Percentiles rank a stretch among this genome's conserved stretches.
Conservation (phyloP, 2,888 invertebrate species). For the Diarsia rubi region DNA sequence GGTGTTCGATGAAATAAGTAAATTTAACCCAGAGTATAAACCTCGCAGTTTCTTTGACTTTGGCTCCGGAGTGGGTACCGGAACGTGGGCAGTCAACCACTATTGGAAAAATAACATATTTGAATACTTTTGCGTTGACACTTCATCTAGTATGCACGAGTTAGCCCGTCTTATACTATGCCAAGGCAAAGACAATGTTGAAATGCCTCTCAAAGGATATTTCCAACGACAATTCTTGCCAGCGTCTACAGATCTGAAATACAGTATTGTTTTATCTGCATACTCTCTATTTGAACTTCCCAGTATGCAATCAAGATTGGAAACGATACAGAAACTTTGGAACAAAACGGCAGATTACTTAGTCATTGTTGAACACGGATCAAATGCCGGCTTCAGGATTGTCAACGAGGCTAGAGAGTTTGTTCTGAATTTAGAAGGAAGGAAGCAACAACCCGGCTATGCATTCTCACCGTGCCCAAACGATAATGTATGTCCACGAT, state of each 20-base stretch:
- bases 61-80: constrained; percentile 97
- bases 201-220: constrained; percentile 91
- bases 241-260: constrained; percentile 91
- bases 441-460: constrained; percentile 84
- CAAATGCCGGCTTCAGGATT: constrained; percentile 94
- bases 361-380: constrained; percentile 96
- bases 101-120: constrained; percentile 93
- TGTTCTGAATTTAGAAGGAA: constrained; percentile 91
- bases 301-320: constrained; percentile 92
- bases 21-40: constrained; percentile 92
- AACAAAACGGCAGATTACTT: constrained; percentile 95
- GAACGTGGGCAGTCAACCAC: constrained; percentile 95
- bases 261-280: constrained; percentile 95
- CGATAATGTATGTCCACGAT: constrained; percentile 94
- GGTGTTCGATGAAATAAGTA: constrained; percentile 94
- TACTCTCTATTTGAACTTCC: constrained; percentile 96
- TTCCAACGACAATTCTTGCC: constrained; percentile 96
- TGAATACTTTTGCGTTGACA: constrained; percentile 97
- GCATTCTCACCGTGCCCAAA: constrained; percentile 97
- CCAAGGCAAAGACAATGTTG: constrained; percentile 92
- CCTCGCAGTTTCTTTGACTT: constrained; percentile 96
- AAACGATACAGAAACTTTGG: constrained; percentile 95
- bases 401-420: constrained; percentile 96
- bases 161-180: constrained; percentile 93
- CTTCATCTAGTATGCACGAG: constrained; percentile 95